Evolutionary conservation across 2,888 invertebrate genomes (phyloP).

Genomic region (Cheilosia scutellata): DNA sequence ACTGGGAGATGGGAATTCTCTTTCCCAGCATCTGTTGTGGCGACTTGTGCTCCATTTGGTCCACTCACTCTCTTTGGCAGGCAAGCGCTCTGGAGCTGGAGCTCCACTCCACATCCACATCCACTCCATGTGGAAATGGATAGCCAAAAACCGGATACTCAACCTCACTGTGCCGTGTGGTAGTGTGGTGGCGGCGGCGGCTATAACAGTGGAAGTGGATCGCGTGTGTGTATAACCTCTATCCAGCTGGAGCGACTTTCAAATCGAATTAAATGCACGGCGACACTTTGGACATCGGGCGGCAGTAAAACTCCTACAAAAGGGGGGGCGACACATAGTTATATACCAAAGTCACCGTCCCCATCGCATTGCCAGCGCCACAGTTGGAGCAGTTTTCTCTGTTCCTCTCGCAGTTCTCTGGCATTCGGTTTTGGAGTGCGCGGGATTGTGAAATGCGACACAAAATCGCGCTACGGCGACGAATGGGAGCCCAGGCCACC

Average conservation of each 20-base stretch:
- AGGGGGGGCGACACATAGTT: constrained; percentile 53
- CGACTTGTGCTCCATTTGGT: neutral
- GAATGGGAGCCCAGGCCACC: constrained; percentile 74
- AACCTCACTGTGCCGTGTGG: neutral
- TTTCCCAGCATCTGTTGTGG: neutral
- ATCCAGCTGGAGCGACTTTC: constrained; percentile 32
- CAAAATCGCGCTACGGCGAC: constrained; percentile 68
- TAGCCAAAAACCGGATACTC: constrained; percentile 43
- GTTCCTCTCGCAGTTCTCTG: constrained; percentile 39
- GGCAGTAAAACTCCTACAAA: constrained; percentile 60
- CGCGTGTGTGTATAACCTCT: neutral
- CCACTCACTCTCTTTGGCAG: constrained; percentile 14
- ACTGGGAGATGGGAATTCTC: constrained; percentile 1
- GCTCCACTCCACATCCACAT: constrained; percentile 2
- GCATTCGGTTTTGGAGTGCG: constrained; percentile 66
- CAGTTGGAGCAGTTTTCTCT: constrained; percentile 40
- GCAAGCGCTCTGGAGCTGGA: constrained; percentile 38
- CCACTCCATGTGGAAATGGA: neutral
- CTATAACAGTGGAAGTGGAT: constrained; percentile 19
- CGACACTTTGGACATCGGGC: constrained; percentile 71
- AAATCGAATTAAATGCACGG: constrained; percentile 67
- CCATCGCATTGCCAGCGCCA: neutral
- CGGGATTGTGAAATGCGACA: constrained; percentile 72
- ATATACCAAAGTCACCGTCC: constrained; percentile 55
- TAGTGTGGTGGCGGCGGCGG: constrained; percentile 14